A percentile compares a stretch with the other conserved stretches of the same genome.
phyloP scores from a whole-genome alignment of 2,888 invertebrate genomes.

The Orthosia gracilis region DNA sequence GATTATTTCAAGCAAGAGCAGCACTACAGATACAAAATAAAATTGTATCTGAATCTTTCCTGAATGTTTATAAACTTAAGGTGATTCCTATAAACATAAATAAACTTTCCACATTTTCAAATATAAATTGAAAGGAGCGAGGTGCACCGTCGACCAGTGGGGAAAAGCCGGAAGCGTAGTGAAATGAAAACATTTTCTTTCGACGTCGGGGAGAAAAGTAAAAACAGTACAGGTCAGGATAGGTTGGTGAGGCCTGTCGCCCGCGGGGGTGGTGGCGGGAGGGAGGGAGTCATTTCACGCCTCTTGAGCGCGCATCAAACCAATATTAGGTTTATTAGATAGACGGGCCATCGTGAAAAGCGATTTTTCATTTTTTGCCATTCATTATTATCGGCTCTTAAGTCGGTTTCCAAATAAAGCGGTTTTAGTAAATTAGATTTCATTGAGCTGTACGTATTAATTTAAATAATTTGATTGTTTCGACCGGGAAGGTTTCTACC shows the following conservation, averaged over 20 bases:
- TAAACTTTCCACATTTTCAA: conserved; percentile 77
- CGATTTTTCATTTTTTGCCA: conserved; percentile 83
- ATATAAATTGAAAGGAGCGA: conserved; percentile 75
- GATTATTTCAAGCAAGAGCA: conserved; percentile 41
- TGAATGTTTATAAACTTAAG: conserved; percentile 46
- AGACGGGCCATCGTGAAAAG: conserved; percentile 84
- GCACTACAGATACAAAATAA: conserved; percentile 17
- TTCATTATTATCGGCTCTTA: conserved; percentile 76
- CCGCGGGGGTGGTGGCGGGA: conserved; percentile 69
- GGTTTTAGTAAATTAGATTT: conserved; percentile 64
- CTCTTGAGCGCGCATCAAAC: conserved; percentile 89
- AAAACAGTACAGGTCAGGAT: conserved; percentile 77
- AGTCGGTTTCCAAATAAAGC: conserved; percentile 65
- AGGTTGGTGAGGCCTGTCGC: conserved; percentile 72
- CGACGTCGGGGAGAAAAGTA: conserved; percentile 65
- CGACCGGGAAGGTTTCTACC: not conserved
- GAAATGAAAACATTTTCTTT: conserved; percentile 53
- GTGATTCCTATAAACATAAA: conserved; percentile 62
- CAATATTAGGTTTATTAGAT: conserved; percentile 91
- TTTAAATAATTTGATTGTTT: conserved; percentile 29
- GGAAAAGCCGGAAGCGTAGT: conserved; percentile 55
- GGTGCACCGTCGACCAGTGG: conserved; percentile 66
- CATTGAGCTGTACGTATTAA: conserved; percentile 40
- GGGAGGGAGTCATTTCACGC: conserved; percentile 87
- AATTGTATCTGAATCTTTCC: conserved; percentile 16